Evolutionary conservation across 2,888 invertebrate species (phyloP), one percentile per base, ranked within the genome.

Genomic region (Cosmopolites sordidus): DNA sequence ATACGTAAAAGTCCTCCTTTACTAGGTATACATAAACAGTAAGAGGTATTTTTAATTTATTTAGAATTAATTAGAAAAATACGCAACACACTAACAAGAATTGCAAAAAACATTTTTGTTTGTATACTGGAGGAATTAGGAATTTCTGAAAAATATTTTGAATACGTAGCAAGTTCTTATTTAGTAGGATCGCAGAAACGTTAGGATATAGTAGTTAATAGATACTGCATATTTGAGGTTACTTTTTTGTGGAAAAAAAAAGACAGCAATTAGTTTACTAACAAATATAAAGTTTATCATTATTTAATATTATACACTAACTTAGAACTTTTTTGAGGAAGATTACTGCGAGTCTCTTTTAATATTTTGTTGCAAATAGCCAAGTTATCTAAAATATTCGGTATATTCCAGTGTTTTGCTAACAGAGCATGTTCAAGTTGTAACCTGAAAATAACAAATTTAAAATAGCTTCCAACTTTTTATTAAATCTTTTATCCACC

Each of bases 381-480:
- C 68, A 92, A 81, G 65, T 87, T 90, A 2, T 78, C 69, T 0
- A 87, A 60, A 29, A 94, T 79, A 61, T 84, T 75, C 51, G 84
- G 76, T 33, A 93, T 64, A 42, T 78, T 80, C 89, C 93, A 95
- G 62, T 94, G 87, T 70, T 92, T 90, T 33, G 83, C 76, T 15
- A 97, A 73, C 14, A 98, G 73, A 0, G 94, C 86, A 63, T 87
- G 77, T 0, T 88, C 80, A 2, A 89, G 66, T 2, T 79, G 78
- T 69, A 97, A 97, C 64, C 57, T 58, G 14, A 49, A 1, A 30
- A 2, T 16, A 29, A 29, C 27, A 18, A 38, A n/a, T 47, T 17
- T 18, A 17, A 45, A 45, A 37, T 17, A 12, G 14, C 15, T 16
- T 16, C 16, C 16, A 15, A 12, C 14, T 40, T 8, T 9, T 4